These are phyloP conservation scores for Corvus hawaiiensis DNA, from an alignment of 2,113 vertebrate species.

Conservation along the genomic window DNA sequence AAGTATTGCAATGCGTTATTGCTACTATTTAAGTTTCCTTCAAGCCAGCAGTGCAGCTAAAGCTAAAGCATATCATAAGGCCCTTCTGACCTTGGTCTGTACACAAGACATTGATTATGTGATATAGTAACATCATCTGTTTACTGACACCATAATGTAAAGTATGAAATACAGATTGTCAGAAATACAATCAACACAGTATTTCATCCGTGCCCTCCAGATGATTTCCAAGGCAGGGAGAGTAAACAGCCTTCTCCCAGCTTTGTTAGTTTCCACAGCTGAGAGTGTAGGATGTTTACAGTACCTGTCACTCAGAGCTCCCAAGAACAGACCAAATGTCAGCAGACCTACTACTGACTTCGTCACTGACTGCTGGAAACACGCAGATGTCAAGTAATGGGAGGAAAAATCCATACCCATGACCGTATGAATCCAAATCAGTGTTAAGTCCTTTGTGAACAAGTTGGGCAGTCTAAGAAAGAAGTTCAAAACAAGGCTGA, in stretches of 20 bases:
- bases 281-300: constrained; percentile 99
- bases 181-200: background rate
- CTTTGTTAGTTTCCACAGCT: constrained; percentile 86
- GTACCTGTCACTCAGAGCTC: constrained; percentile 80
- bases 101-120: background rate
- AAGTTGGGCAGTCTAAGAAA: background rate
- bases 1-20: background rate
- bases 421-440: background rate
- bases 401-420: background rate
- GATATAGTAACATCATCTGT: background rate
- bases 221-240: constrained; percentile 84
- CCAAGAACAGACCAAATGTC: constrained; percentile 10
- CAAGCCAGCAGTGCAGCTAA: background rate
- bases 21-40: background rate
- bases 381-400: background rate
- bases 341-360: background rate
- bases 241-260: constrained; percentile 99
- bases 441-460: background rate
- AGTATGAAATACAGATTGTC: background rate
- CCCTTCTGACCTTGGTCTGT: background rate
- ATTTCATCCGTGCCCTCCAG: constrained; percentile 14
- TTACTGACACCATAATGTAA: background rate
- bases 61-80: background rate
- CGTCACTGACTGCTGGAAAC: background rate
- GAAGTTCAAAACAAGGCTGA: background rate